phyloP scores from a whole-genome alignment of 2,113 vertebrate genomes.

The Tenrec ecaudatus region DNA sequence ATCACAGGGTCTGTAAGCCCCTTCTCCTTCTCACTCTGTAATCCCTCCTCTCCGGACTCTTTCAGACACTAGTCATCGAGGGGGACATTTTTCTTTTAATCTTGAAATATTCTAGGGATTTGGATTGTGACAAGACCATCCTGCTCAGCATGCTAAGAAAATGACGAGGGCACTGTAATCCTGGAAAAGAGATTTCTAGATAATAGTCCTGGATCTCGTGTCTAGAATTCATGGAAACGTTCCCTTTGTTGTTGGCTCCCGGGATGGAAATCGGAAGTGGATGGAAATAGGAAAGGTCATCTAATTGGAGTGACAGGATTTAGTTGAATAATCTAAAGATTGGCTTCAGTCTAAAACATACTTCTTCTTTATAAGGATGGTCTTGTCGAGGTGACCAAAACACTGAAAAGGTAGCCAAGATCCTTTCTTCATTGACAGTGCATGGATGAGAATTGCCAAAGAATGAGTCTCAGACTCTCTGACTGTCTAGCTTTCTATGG shows the following conservation, averaged over 20 bases:
- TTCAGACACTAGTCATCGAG: not conserved
- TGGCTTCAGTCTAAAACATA: not conserved
- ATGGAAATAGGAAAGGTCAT: not conserved
- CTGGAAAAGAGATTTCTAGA: not conserved
- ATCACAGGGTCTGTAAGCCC: not conserved
- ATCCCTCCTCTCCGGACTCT: not conserved
- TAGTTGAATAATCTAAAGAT: not conserved
- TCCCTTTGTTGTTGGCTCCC: not conserved
- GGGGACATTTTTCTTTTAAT: not conserved
- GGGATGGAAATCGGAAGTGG: not conserved
- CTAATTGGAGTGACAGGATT: not conserved
- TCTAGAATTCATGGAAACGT: not conserved
- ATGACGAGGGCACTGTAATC: not conserved
- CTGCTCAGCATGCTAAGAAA: not conserved
- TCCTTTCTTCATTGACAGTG: not conserved
- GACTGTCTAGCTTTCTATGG: not conserved
- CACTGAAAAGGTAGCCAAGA: not conserved
- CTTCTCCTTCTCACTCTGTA: not conserved
- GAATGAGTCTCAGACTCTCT: not conserved
- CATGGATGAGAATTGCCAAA: not conserved
- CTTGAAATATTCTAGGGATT: not conserved
- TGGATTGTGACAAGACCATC: not conserved
- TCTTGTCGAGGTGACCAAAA: not conserved
- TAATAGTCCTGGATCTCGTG: not conserved
- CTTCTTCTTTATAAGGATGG: not conserved